Evolutionary conservation across 2,888 invertebrate species (phyloP), one percentile per base, ranked within the genome.

Genomic region (Spodoptera exigua): DNA sequence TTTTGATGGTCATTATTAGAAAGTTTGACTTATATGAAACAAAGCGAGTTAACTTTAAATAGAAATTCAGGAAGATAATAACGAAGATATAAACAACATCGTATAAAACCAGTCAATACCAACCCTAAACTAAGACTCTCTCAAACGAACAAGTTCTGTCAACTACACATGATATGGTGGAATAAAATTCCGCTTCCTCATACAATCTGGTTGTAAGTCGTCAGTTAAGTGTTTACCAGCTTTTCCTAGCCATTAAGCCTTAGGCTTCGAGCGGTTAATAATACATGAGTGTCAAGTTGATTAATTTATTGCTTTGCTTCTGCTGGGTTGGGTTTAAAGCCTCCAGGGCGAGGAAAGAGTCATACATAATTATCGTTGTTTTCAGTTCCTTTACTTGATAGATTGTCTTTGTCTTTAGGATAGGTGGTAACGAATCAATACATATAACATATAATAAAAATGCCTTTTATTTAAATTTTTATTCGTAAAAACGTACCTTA

Each of bases 171-270:
- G 59, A 60, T 62, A 60, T 18, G 14, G 62, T 66, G 45, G 59
- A 58, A 67, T 73, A 44, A 59, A 54, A 80, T 86, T 86, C 83
- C 84, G 82, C 83, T 86, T 86, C 86, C 86, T 85, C 60, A 75
- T 84, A 74, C 65, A 74, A 82, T 56, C 73, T 66, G 65, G 58
- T 78, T 61, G 32, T 49, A 37, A 66, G 61, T 62, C 34, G 61
- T 67, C 60, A 61, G 54, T 59, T 49, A 53, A 43, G 34, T 57
- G 53, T 56, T 64, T 48, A 39, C 47, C 13, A 44, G 16, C 58
- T 66, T 73, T 78, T 68, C 61, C 56, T 55, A 17, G 54, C 36
- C 32, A 21, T 34, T 60, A 53, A 47, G 44, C 51, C 47, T 57
- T 57, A 70, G 14, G 56, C 40, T 44, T 48, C 27, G 43, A 52